Base-by-base conservation (phyloP, 1,140 invertebrate genomes). In the Vanessa tameamea region DNA sequence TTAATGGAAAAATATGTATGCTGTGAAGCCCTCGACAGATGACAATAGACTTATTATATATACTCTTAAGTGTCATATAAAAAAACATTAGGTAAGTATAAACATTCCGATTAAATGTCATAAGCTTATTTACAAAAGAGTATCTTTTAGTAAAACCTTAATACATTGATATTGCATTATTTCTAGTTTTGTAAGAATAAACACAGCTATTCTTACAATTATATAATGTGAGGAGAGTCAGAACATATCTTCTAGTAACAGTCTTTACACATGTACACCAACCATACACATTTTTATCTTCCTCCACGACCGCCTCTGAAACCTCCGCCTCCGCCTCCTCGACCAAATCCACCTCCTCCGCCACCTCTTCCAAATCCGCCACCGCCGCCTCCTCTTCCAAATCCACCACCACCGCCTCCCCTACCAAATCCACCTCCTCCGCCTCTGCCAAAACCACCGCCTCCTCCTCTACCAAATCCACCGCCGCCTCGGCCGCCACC, bases 401-500 rank as follows among this genome's bases (percentile, higher is more conserved):
- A 78, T 15, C 77, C 69, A 16, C 79, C 93, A 20, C 93, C 88
- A 37, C 79, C 93, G 20, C 93, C 88, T 31, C 86, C 81, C 64
- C 83, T 74, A 13, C 88, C 80, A 31, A 87, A 79, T 9, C 85
- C 81, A 20, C 89, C 77, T 7, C 83, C 82, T 43, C 88, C 86
- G 9, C 85, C 82, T 16, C 84, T 73, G 9, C 84, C 82, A 59
- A 81, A 77, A 47, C 83, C 80, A 37, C 85, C 69, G n/a, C 83
- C 79, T 1, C 82, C 76, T 14, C 57, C 57, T 12, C 83, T 50
- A 31, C 81, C 75, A 12, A 84, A 80, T 13, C 87, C 79, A 26
- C 90, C 89, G 43, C 89, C 88, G 13, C 94, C 88, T 3, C 92
- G 84, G 13, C 91, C 90, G 47, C 89, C 87, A 11, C 94, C 89